These are phyloP conservation scores for Xiphias gladius DNA, from an alignment of 2,113 vertebrate species.

Conservation along the genomic window DNA sequence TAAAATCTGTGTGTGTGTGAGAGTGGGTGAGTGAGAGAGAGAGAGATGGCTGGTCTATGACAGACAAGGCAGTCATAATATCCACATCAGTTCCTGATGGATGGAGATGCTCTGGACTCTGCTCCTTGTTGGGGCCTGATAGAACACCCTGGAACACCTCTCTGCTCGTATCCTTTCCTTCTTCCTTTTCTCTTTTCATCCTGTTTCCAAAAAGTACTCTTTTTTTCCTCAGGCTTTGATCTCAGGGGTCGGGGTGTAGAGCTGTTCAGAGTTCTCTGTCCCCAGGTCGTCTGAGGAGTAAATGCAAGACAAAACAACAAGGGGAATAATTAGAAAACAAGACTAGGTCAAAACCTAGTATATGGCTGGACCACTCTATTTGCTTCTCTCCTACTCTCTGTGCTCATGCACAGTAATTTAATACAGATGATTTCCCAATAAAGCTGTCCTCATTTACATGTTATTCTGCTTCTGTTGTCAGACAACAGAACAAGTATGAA, in stretches of 20 bases:
- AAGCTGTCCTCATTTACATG: too few relatives aligned
- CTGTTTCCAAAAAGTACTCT: conserved; percentile 9
- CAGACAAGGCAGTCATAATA: conserved; percentile 46
- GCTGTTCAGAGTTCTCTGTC: conserved; percentile 92
- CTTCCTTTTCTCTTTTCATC: conserved; percentile 12
- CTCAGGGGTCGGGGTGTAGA: conserved; percentile 91
- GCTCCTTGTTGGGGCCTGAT: conserved; percentile 69
- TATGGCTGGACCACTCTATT: too few relatives aligned
- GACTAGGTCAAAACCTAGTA: too few relatives aligned
- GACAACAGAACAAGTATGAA: too few relatives aligned
- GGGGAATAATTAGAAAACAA: too few relatives aligned
- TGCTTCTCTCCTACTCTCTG: too few relatives aligned
- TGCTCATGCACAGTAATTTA: too few relatives aligned
- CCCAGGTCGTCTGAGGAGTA: conserved; percentile 91
- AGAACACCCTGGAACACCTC: conserved; percentile 47
- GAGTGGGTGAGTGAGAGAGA: conserved; percentile 10
- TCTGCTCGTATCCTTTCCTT: conserved; percentile 22
- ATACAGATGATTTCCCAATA: too few relatives aligned
- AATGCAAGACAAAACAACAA: neutral
- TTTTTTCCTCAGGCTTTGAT: conserved; percentile 91
- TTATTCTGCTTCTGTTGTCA: too few relatives aligned
- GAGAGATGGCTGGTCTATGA: conserved; percentile 36
- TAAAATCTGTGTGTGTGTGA: conserved; percentile 35
- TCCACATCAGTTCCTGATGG: conserved; percentile 79
- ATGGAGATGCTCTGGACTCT: conserved; percentile 72